phyloP scores from a whole-genome alignment of 2,888 invertebrate species.

The Liodrosophila aerea region DNA sequence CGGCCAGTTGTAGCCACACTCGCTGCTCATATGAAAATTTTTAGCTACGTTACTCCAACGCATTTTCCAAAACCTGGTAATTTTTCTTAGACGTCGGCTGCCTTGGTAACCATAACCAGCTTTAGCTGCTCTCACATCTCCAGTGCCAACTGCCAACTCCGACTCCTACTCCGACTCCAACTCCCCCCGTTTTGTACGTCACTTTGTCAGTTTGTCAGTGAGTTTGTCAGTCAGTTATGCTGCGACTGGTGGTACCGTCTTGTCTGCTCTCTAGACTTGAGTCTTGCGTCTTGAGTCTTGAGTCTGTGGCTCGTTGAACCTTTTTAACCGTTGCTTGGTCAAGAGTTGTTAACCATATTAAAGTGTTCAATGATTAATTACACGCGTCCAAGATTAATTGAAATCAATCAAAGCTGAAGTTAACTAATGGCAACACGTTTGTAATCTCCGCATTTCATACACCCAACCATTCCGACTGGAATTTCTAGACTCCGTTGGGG shows the following conservation, averaged over 20 bases:
- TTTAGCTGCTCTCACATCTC: slow-evolving; percentile 1
- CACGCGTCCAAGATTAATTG: slow-evolving; percentile 83
- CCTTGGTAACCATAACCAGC: slow-evolving; percentile 42
- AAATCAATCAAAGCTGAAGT: slow-evolving; percentile 83
- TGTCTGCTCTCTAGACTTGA: slow-evolving; percentile 47
- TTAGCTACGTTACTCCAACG: slow-evolving; percentile 74
- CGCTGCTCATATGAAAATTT: slow-evolving; percentile 28
- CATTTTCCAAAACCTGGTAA: slow-evolving; percentile 66
- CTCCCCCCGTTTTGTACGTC: slow-evolving; percentile 44
- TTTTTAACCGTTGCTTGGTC: slow-evolving; percentile 81
- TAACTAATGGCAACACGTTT: slow-evolving; percentile 83
- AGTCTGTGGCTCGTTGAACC: slow-evolving; percentile 74
- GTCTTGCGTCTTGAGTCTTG: too few relatives aligned
- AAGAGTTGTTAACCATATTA: slow-evolving; percentile 82
- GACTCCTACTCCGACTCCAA: slow-evolving; percentile 7
- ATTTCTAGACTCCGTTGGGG: slow-evolving; percentile 23
- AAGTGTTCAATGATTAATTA: slow-evolving; percentile 83
- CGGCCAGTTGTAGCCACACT: slow-evolving; percentile 37
- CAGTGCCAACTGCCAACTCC: slow-evolving; percentile 3
- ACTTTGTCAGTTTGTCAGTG: slow-evolving; percentile 65
- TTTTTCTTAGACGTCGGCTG: slow-evolving; percentile 68
- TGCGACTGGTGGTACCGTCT: slow-evolving; percentile 18
- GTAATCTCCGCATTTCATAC: slow-evolving; percentile 60
- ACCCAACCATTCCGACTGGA: slow-evolving; percentile 27
- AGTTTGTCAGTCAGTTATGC: slow-evolving; percentile 13